Percentiles rank a stretch among this genome's conserved stretches.
Evolutionary conservation across 2,113 vertebrate genomes (phyloP).

Genomic region (Otocyon megalotis): DNA sequence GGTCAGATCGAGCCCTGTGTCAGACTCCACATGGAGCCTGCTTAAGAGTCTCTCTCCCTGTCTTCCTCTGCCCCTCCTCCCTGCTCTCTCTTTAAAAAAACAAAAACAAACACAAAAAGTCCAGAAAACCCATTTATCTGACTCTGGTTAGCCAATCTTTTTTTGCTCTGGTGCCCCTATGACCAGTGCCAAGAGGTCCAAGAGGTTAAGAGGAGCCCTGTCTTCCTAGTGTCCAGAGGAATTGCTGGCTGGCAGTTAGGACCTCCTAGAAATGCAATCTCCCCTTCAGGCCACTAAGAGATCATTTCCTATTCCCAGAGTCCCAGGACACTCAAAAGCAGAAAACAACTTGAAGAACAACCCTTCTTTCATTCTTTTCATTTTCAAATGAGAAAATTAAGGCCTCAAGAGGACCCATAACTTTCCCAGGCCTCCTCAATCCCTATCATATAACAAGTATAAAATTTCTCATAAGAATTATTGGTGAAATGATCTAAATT

Average conservation of each 20-base stretch:
- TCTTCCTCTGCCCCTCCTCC: not conserved
- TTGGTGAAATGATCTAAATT: not conserved
- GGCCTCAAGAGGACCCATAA: not conserved
- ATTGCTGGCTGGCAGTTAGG: not conserved
- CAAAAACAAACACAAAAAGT: not conserved
- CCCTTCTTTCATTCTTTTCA: constrained; percentile 6
- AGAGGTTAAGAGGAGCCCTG: not conserved
- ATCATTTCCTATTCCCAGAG: constrained; percentile 14
- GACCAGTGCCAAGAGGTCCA: not conserved
- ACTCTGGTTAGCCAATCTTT: not conserved
- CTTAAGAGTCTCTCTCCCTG: not conserved
- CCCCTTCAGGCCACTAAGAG: not conserved
- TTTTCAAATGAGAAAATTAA: constrained; percentile 12
- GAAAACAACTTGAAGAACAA: constrained; percentile 17
- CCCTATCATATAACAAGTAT: not conserved
- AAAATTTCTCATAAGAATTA: not conserved
- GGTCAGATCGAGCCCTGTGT: not conserved
- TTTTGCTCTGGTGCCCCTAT: not conserved
- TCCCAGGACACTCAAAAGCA: not conserved
- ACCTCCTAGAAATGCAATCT: not conserved
- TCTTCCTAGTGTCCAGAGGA: not conserved
- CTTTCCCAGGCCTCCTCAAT: not conserved
- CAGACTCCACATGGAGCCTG: not conserved
- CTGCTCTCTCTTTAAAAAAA: not conserved
- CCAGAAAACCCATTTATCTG: not conserved